Conservation (phyloP, 2,888 invertebrate species). For the Cabera pusaria region DNA sequence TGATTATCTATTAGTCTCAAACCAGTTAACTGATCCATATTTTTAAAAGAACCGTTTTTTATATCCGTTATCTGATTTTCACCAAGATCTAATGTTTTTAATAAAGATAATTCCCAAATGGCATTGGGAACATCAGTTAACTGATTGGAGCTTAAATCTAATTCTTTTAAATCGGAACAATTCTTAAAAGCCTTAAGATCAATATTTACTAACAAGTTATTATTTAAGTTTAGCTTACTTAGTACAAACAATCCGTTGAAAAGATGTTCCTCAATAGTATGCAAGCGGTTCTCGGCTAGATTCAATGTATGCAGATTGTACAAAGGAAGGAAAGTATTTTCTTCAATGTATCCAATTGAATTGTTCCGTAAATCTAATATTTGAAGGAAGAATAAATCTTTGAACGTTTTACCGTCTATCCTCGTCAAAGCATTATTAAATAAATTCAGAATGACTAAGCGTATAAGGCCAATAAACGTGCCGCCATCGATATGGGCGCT, state of each 20-base stretch:
- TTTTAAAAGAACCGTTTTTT: slow-evolving; percentile 92
- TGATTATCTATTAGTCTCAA: slow-evolving; percentile 95
- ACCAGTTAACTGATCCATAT: slow-evolving; percentile 93
- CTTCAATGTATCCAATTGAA: slow-evolving; percentile 93
- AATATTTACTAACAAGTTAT: slow-evolving; percentile 90
- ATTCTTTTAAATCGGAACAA: slow-evolving; percentile 93
- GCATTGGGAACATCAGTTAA: slow-evolving; percentile 91
- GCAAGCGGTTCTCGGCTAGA: slow-evolving; percentile 93
- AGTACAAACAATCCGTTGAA: slow-evolving; percentile 93
- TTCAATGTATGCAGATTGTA: slow-evolving; percentile 95
- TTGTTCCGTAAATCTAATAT: slow-evolving; percentile 94
- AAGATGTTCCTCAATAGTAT: slow-evolving; percentile 90
- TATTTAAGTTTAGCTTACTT: slow-evolving; percentile 92
- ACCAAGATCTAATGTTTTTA: slow-evolving; percentile 95
- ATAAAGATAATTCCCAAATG: slow-evolving; percentile 89
- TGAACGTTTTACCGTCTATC: slow-evolving; percentile 93
- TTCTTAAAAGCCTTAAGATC: slow-evolving; percentile 93
- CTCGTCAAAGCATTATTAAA: slow-evolving; percentile 93
- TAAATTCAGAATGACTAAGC: slow-evolving; percentile 92
- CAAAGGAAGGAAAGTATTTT: slow-evolving; percentile 93
- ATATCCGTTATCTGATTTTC: slow-evolving; percentile 95
- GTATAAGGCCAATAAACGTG: slow-evolving; percentile 93
- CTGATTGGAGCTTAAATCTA: slow-evolving; percentile 94
- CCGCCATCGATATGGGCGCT: slow-evolving; percentile 93
- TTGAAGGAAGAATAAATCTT: slow-evolving; percentile 93